phyloP scores from a whole-genome alignment of 37 sponge, comb jelly and placozoan genomes.

The Axinella damicornis region DNA sequence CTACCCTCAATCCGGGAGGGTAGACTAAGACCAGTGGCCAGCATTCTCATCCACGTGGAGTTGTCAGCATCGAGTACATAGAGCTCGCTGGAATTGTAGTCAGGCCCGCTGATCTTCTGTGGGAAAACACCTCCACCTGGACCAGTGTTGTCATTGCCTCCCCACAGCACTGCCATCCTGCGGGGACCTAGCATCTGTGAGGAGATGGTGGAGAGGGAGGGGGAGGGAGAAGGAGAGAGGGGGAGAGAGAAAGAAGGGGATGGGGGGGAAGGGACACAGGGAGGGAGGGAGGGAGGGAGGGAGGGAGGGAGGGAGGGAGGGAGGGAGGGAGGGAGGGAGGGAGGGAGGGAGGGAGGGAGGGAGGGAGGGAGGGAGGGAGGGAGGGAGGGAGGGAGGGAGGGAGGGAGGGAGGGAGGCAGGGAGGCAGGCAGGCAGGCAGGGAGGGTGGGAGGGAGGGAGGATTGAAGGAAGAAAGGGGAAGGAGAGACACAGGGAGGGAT shows the following conservation, averaged over 20 bases:
- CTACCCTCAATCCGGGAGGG: slow-evolving; percentile 1
- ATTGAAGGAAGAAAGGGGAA: too few relatives aligned
- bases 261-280: not conserved
- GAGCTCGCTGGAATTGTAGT: slow-evolving; percentile 5
- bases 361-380: not conserved
- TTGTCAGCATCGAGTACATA: not conserved
- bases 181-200: not conserved
- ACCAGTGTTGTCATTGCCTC: slow-evolving; percentile 14
- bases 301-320: not conserved
- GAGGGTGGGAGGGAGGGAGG: too few relatives aligned
- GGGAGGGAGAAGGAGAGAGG: not conserved
- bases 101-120: not conserved
- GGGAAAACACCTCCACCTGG: slow-evolving; percentile 42
- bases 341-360: not conserved
- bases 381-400: too few relatives aligned
- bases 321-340: too few relatives aligned
- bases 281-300: too few relatives aligned
- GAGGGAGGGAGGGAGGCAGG: not conserved
- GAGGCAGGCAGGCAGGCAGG: not conserved
- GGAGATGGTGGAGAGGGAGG: not conserved
- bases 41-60: slow-evolving; percentile 17
- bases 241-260: not conserved
- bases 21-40: not conserved
- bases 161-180: not conserved
- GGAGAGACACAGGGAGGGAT: not conserved